A percentile compares a stretch with the other conserved stretches of the same genome.
Conservation (phyloP, 2,888 invertebrate species). For the Adineta ricciae region DNA sequence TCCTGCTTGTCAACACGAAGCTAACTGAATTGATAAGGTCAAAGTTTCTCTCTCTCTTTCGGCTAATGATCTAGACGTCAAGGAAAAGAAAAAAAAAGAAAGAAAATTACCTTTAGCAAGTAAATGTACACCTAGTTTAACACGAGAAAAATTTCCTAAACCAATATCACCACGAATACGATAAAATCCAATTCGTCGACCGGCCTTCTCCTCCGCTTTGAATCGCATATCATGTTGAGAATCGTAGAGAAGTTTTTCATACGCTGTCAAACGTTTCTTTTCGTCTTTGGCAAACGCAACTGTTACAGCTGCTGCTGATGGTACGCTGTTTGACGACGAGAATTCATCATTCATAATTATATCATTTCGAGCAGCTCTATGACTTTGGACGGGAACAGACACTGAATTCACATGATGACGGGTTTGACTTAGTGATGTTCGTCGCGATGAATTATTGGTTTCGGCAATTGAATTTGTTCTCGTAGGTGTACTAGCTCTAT, state of each 20-base stretch:
- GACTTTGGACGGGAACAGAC: background rate
- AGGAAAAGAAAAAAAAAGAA: too few species aligned
- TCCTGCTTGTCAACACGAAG: too few species aligned
- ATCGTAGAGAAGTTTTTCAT: slow-evolving; percentile 17
- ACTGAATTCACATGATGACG: background rate
- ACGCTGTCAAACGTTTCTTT: background rate
- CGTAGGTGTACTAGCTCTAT: background rate
- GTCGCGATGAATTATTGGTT: background rate
- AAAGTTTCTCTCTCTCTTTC: too few species aligned
- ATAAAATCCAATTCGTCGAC: slow-evolving; percentile 59
- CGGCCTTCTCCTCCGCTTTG: slow-evolving; percentile 13
- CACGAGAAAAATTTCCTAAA: slow-evolving; percentile 68
- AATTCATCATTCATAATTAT: background rate
- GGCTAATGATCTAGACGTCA: too few species aligned
- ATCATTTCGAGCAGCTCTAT: background rate
- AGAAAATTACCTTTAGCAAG: slow-evolving; percentile 61
- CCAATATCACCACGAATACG: slow-evolving; percentile 65
- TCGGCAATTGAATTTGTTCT: background rate
- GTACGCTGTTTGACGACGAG: background rate
- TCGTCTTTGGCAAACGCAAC: background rate
- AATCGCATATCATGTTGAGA: slow-evolving; percentile 6
- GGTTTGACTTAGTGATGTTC: background rate
- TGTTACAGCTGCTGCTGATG: background rate
- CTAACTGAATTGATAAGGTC: too few species aligned
- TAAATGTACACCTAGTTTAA: slow-evolving; percentile 65